Conservation (phyloP, 2,797 vertebrate genomes). For the Diplodus puntazzo region DNA sequence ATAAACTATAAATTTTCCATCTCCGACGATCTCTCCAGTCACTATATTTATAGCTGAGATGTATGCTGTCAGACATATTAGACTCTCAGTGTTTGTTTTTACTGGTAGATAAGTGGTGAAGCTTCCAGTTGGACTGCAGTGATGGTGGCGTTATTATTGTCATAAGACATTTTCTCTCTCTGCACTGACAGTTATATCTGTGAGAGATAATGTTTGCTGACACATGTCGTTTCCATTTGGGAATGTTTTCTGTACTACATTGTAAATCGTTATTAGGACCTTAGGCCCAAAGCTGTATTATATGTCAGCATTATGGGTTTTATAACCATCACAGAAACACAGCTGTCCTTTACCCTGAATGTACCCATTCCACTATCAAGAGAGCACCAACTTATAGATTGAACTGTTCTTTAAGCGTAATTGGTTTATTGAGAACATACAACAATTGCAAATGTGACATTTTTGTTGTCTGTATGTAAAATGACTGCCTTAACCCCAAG, state of each 20-base stretch:
- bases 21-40: not conserved
- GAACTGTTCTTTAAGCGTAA: not conserved
- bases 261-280: conserved; percentile 53
- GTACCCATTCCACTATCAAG: not conserved
- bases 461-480: not conserved
- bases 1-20: not conserved
- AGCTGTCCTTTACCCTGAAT: not conserved
- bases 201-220: conserved; percentile 41
- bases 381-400: not conserved
- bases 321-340: conserved; percentile 6
- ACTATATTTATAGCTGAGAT: not conserved
- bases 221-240: conserved; percentile 40
- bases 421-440: conserved; percentile 7
- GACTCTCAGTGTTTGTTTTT: not conserved
- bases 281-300: conserved; percentile 14
- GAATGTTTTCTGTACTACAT: conserved; percentile 32
- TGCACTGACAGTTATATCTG: conserved; percentile 31
- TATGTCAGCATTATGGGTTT: conserved; percentile 44
- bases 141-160: conserved; percentile 14
- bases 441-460: not conserved
- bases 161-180: conserved; percentile 32
- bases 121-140: conserved; percentile 1
- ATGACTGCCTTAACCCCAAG: not conserved
- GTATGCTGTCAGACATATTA: not conserved
- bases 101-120: not conserved